phyloP scores from a whole-genome alignment of 2,113 vertebrate species.

The Phyllostomus discolor region DNA sequence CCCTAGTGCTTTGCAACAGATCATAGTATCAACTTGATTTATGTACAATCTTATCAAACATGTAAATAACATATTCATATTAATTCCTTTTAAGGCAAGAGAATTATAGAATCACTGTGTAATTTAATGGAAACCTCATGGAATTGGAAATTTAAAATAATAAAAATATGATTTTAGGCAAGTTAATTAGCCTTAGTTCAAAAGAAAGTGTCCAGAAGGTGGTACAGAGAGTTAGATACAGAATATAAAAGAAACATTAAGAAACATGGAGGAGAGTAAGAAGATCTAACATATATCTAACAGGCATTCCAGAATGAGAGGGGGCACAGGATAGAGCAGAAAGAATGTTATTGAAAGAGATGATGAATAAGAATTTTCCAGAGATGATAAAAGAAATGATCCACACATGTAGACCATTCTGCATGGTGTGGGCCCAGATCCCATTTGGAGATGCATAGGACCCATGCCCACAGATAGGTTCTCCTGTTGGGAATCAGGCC shows the following conservation, averaged over 20 bases:
- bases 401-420: too few species aligned
- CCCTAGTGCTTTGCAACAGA: not conserved
- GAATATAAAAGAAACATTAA: not conserved
- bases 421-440: too few species aligned
- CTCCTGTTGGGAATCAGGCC: too few species aligned
- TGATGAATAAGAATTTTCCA: not conserved
- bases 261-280: not conserved
- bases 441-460: too few species aligned
- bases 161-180: not conserved
- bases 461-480: too few species aligned
- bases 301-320: not conserved
- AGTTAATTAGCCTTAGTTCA: not conserved
- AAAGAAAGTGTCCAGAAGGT: not conserved
- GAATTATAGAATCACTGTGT: not conserved
- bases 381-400: not conserved
- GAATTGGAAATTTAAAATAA: not conserved
- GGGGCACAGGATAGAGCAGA: not conserved
- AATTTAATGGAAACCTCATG: not conserved
- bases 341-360: not conserved
- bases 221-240: not conserved
- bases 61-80: not conserved
- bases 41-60: not conserved
- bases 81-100: not conserved
- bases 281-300: not conserved
- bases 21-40: not conserved